Conservation (phyloP, 2,113 vertebrate genomes). For the Poeciliopsis retropinna region DNA sequence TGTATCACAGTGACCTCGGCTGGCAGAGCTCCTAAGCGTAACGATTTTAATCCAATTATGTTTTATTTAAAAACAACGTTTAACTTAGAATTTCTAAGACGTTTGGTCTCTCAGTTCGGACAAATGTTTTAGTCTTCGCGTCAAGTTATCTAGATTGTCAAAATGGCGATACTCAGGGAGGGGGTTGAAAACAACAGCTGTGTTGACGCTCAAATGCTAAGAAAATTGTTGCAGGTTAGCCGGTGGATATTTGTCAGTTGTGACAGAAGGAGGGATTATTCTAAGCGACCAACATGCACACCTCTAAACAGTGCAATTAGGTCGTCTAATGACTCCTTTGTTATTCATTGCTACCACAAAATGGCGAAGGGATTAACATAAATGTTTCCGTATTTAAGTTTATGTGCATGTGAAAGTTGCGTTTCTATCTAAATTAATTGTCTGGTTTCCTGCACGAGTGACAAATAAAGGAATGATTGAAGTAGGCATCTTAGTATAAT, state of each 20-base stretch:
- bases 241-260: neutral
- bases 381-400: conserved; percentile 24
- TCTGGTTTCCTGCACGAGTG: neutral
- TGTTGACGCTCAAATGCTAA: conserved; percentile 27
- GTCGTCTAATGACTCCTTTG: neutral
- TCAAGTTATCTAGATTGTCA: conserved; percentile 58
- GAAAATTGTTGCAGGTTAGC: neutral
- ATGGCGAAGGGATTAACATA: conserved; percentile 71
- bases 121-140: conserved; percentile 37
- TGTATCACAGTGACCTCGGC: conserved; percentile 27
- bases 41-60: fast-evolving
- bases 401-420: neutral
- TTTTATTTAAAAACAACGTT: neutral
- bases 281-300: neutral
- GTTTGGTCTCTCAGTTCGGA: neutral
- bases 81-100: neutral
- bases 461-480: neutral
- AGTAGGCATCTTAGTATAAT: neutral
- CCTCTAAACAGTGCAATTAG: neutral
- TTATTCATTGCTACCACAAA: conserved; percentile 59
- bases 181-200: conserved; percentile 64
- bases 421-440: neutral
- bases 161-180: conserved; percentile 82
- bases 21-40: conserved; percentile 4
- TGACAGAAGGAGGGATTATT: neutral